A percentile compares a stretch with the other conserved stretches of the same genome.
Conservation (phyloP, 2,797 vertebrate species). For the Liparis tanakae region DNA sequence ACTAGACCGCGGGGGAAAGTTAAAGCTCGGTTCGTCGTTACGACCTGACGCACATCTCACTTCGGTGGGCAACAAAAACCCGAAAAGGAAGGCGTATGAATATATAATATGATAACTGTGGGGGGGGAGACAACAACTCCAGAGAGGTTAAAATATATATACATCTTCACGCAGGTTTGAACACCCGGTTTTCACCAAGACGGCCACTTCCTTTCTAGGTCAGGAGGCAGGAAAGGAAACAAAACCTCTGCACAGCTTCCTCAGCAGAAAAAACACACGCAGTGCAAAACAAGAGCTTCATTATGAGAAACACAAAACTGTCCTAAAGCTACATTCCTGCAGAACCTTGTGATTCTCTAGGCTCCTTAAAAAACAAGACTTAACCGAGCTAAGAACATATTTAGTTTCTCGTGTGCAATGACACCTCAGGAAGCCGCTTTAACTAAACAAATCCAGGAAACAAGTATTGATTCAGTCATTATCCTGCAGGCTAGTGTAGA, state of each 20-base stretch:
- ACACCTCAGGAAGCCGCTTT: not conserved
- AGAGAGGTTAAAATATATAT: not conserved
- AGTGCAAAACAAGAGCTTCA: constrained; percentile 67
- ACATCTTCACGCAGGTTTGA: no score
- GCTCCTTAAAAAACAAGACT: constrained; percentile 52
- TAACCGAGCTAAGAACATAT: constrained; percentile 4
- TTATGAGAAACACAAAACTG: constrained; percentile 56
- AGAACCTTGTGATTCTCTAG: constrained; percentile 75
- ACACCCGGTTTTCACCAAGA: not conserved
- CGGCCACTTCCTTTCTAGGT: constrained; percentile 51
- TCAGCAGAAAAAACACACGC: constrained; percentile 60
- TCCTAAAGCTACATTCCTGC: constrained; percentile 73
- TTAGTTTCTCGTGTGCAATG: no score
- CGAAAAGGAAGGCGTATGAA: not conserved
- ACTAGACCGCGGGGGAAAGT: not conserved
- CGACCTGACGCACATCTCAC: constrained; percentile 1
- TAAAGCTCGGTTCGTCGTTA: not conserved
- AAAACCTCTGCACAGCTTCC: constrained; percentile 54
- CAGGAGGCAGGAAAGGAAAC: constrained; percentile 56
- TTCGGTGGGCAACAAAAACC: not conserved
- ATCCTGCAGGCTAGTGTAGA: not conserved
- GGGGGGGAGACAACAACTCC: not conserved
- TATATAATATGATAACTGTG: not conserved
- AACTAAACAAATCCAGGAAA: not conserved
- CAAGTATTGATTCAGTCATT: not conserved